Evolutionary conservation across 35 echinoderm and acorn worm genomes (phyloP).

Genomic region (Hemicentrotus pulcherrimus): DNA sequence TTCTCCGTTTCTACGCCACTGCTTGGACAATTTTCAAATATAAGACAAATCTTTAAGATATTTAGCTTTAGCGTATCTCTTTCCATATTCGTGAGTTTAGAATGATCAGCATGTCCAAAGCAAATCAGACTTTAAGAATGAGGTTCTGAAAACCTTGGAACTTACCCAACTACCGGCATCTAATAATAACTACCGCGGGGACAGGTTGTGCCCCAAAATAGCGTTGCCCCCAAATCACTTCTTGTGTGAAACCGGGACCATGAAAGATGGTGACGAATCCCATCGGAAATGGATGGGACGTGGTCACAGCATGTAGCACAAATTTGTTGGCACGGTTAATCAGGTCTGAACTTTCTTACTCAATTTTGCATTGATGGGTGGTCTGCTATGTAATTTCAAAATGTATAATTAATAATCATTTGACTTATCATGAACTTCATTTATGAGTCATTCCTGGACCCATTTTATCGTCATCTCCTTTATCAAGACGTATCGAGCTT

Average conservation of each 20-base stretch:
- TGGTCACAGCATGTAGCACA: neutral
- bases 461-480: no score
- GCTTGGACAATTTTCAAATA: no score
- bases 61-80: no score
- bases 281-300: neutral
- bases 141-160: neutral
- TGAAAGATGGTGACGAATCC: neutral
- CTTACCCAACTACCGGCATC: neutral
- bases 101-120: neutral
- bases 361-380: neutral
- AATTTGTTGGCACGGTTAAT: neutral
- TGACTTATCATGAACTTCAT: no score
- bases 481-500: no score
- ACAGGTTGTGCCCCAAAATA: neutral
- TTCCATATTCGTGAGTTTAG: no score
- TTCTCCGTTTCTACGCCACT: no score
- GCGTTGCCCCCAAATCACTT: neutral
- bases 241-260: neutral
- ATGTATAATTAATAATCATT: no score
- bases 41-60: no score
- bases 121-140: neutral
- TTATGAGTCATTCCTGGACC: no score
- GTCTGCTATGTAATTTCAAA: neutral
- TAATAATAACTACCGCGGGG: neutral
- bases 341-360: neutral